Evolutionary conservation across 53 echinoderm and acorn worm genomes (phyloP), one percentile per base, ranked within the genome.

Genomic region (Holothuria scabra): DNA sequence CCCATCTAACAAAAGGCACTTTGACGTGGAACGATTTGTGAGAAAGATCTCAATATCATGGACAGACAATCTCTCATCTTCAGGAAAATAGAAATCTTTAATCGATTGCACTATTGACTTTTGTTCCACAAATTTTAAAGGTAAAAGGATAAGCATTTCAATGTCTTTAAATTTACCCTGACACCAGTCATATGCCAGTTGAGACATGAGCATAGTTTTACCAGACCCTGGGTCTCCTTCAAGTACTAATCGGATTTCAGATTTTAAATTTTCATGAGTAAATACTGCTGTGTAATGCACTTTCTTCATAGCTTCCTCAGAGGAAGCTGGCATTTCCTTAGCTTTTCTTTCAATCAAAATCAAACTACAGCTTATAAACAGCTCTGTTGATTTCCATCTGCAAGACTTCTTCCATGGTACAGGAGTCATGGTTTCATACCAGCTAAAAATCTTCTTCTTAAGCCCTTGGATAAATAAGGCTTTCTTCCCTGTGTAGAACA

Each of bases 171-270:
- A 21, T 21, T 32, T 35, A 1, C 67, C 67, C 31, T 19, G 35
- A 67, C 67, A 30, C 67, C 67, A 67, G 2, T 67, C 67, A 67
- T 67, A 67, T 28, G 67, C 67, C 67, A 67, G 32, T 12, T 67
- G 67, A 35, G 67, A 67, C 6, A 37, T 19, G 2, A 67, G 67
- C 67, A 66, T 44, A 7, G 44, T 44, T 44, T 44, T 44, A 9
- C 44, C 44, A 44, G 44, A 44, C 44, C 48, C 48, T 67, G 67
- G 67, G 8, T 67, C 33, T 21, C 67, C 67, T 67, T 67, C 67
- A 21, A 67, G 67, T 33, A 67, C 20, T 28, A 67, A 12, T 29
- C 67, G 29, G 11, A 37, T 67, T 37, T 67, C 32, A 18, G 30
- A 19, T 67, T 67, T 67, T 30, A 67, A 21, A 12, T 29, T 67